A percentile compares a stretch with the other conserved stretches of the same genome.
These are phyloP conservation scores for Gobiocypris rarus DNA, from an alignment of 2,113 vertebrate species.

Conservation along the genomic window DNA sequence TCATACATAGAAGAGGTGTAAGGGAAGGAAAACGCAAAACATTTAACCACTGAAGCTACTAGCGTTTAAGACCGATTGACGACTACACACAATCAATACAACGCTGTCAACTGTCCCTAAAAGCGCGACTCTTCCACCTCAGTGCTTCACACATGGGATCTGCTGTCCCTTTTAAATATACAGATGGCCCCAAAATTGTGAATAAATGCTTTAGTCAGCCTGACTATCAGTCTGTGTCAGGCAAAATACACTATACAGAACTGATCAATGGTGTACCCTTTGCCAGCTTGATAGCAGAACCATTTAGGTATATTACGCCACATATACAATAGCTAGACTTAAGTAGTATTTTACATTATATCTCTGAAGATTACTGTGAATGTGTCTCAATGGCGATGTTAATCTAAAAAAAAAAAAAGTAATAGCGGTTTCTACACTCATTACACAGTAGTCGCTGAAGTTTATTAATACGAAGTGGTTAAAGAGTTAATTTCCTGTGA, in stretches of 20 bases:
- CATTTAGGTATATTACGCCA: neutral
- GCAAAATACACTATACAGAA: neutral
- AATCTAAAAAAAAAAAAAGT: neutral
- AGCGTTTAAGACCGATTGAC: conserved; percentile 9
- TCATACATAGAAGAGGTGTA: neutral
- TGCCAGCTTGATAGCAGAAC: neutral
- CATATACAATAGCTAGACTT: neutral
- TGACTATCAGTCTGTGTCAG: conserved; percentile 12
- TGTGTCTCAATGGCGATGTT: neutral
- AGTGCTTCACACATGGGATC: conserved; percentile 7
- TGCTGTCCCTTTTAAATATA: conserved; percentile 32
- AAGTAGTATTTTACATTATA: neutral
- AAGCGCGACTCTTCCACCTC: neutral
- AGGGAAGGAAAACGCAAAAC: neutral
- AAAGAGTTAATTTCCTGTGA: neutral
- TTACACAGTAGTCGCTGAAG: neutral
- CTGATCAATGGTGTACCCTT: neutral
- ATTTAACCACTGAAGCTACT: conserved; percentile 19
- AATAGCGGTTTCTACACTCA: neutral
- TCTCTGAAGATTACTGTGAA: neutral
- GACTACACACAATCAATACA: conserved; percentile 14
- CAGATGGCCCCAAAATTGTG: conserved; percentile 15
- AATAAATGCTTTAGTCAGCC: conserved; percentile 18
- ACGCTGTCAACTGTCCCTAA: neutral
- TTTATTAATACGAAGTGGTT: neutral